phyloP scores from a whole-genome alignment of 1,140 invertebrate species.

The Pachypeltis micranthus region DNA sequence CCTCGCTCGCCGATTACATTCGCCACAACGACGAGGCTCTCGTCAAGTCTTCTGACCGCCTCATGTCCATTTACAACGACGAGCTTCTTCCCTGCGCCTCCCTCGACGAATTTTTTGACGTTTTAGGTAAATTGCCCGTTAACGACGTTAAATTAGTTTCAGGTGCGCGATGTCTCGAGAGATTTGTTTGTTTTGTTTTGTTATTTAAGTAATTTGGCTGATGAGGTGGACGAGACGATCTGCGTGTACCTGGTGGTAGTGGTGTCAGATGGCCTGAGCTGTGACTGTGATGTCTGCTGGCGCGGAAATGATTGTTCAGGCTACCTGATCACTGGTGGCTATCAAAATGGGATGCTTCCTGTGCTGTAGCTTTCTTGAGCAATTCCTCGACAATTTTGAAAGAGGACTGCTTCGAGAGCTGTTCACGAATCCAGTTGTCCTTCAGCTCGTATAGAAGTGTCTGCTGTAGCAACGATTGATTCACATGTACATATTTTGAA shows the following conservation, averaged over 20 bases:
- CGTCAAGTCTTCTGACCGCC: slow-evolving; percentile 72
- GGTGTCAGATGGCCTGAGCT: too few relatives aligned
- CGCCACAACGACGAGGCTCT: slow-evolving; percentile 84
- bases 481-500: too few relatives aligned
- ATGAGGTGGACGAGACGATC: neutral
- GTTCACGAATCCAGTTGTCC: too few relatives aligned
- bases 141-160: neutral
- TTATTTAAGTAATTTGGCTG: neutral
- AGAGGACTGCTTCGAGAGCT: too few relatives aligned
- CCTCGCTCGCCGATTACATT: slow-evolving; percentile 81
- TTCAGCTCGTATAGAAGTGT: too few relatives aligned
- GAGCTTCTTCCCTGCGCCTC: slow-evolving; percentile 81
- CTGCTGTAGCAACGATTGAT: too few relatives aligned
- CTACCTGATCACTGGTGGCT: too few relatives aligned
- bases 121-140: slow-evolving; percentile 51
- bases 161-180: slow-evolving; percentile 1
- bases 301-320: neutral
- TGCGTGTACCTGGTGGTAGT: neutral
- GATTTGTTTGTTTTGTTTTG: neutral
- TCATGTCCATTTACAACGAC: slow-evolving; percentile 70
- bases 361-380: too few relatives aligned
- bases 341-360: too few relatives aligned
- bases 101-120: slow-evolving; percentile 84
- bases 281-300: too few relatives aligned
- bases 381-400: too few relatives aligned